phyloP scores from a whole-genome alignment of 2,888 invertebrate species.

The Blera fallax region DNA sequence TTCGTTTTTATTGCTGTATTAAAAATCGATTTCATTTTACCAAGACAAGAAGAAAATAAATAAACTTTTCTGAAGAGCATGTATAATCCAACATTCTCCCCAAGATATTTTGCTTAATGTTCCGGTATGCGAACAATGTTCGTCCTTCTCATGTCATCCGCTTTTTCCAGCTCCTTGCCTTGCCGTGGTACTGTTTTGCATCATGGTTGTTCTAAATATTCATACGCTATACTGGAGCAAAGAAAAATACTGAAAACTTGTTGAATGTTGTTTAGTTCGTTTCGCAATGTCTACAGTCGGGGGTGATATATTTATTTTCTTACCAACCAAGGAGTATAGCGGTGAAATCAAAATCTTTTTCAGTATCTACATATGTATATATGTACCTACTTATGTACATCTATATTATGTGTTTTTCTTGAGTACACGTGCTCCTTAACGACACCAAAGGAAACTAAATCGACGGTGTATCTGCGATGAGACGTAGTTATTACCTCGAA shows the following conservation, averaged over 20 bases:
- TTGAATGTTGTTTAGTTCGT: slow-evolving; percentile 57
- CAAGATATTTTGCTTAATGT: slow-evolving; percentile 66
- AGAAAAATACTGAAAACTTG: slow-evolving; percentile 65
- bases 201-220: slow-evolving; percentile 67
- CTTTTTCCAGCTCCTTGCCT: slow-evolving; percentile 51
- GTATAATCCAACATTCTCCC: slow-evolving; percentile 44
- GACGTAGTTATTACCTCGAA: slow-evolving; percentile 30
- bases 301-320: slow-evolving; percentile 29
- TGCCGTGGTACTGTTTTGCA: slow-evolving; percentile 56
- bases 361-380: neutral
- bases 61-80: slow-evolving; percentile 4
- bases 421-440: slow-evolving; percentile 26
- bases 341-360: slow-evolving; percentile 48
- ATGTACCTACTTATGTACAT: neutral
- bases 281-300: slow-evolving; percentile 28
- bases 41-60: slow-evolving; percentile 34
- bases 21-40: slow-evolving; percentile 61
- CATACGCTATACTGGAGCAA: slow-evolving; percentile 55
- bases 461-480: slow-evolving; percentile 28
- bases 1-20: slow-evolving; percentile 54
- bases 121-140: slow-evolving; percentile 66
- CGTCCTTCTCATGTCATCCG: slow-evolving; percentile 68
- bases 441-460: slow-evolving; percentile 18
- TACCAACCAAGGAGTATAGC: slow-evolving; percentile 5
- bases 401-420: slow-evolving; percentile 12